Percentiles rank a stretch among this genome's conserved stretches.
Evolutionary conservation across 2,797 vertebrate species (phyloP).

Genomic region (Danio choprae): DNA sequence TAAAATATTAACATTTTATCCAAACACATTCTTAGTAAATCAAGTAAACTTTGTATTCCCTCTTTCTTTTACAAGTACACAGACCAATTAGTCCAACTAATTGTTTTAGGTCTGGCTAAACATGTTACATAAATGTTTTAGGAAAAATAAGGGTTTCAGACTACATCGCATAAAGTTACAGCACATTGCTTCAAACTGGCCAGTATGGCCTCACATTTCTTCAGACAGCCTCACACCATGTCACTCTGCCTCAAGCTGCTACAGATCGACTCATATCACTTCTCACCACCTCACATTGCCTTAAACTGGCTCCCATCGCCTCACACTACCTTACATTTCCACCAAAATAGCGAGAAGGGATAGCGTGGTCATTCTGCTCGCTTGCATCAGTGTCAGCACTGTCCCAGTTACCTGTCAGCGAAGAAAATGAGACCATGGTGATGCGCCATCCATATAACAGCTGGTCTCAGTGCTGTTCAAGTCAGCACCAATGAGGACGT

Average conservation of each 20-base stretch:
- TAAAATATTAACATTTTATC: too few species aligned
- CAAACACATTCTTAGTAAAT: too few species aligned
- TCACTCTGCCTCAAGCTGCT: neutral
- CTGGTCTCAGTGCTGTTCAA: conserved; percentile 26
- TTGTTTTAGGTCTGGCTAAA: too few species aligned
- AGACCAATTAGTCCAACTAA: too few species aligned
- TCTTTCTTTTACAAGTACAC: too few species aligned
- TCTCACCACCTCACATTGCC: conserved; percentile 6
- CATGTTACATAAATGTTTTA: too few species aligned
- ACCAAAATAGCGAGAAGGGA: conserved; percentile 4
- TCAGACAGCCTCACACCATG: neutral
- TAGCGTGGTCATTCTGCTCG: neutral
- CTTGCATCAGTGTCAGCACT: conserved; percentile 29
- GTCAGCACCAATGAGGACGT: neutral
- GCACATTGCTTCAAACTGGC: neutral
- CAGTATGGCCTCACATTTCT: neutral
- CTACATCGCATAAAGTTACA: neutral
- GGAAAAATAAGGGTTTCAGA: neutral
- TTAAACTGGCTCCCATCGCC: conserved; percentile 6
- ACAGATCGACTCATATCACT: neutral
- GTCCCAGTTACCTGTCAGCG: conserved; percentile 33
- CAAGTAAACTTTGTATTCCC: too few species aligned
- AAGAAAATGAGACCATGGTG: conserved; percentile 14
- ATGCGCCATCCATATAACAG: neutral
- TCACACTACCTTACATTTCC: conserved; percentile 11